Conservation (phyloP, 2,888 invertebrate genomes). For the Rhopalosiphum nymphaeae region DNA sequence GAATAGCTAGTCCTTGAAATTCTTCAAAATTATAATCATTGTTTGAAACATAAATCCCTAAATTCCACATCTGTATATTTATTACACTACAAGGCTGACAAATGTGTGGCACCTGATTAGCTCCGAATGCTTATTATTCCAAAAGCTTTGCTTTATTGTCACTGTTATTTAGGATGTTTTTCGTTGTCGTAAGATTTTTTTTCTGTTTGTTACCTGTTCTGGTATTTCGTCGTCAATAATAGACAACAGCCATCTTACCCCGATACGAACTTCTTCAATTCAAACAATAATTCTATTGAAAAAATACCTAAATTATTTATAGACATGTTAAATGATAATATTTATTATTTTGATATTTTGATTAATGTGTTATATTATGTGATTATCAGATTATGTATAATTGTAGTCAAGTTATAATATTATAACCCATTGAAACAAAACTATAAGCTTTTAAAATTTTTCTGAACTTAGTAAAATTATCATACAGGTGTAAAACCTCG, state of each 20-base stretch:
- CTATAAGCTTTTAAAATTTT: constrained; percentile 31
- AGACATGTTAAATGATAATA: not conserved
- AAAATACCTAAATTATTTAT: not conserved
- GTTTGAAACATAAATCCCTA: not conserved
- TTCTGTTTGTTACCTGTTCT: not conserved
- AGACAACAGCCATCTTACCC: not conserved
- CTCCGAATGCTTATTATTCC: not conserved
- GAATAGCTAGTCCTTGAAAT: not conserved
- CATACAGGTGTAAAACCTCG: constrained; percentile 44
- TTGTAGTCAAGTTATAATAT: not conserved
- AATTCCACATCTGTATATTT: not conserved
- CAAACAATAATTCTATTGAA: not conserved
- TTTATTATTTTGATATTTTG: not conserved
- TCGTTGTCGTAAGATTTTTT: not conserved
- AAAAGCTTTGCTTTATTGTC: not conserved
- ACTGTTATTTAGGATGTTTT: not conserved
- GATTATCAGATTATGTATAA: not conserved
- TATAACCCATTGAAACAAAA: not conserved
- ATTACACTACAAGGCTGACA: not conserved
- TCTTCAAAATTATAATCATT: not conserved
- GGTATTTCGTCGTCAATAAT: not conserved
- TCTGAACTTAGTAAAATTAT: constrained; percentile 26
- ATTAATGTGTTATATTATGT: not conserved
- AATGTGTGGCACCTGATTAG: not conserved
- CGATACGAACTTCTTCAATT: not conserved